Evolutionary conservation across 2,113 vertebrate genomes (phyloP), one percentile per base, ranked within the genome.

Genomic region (Burhinus oedicnemus): DNA sequence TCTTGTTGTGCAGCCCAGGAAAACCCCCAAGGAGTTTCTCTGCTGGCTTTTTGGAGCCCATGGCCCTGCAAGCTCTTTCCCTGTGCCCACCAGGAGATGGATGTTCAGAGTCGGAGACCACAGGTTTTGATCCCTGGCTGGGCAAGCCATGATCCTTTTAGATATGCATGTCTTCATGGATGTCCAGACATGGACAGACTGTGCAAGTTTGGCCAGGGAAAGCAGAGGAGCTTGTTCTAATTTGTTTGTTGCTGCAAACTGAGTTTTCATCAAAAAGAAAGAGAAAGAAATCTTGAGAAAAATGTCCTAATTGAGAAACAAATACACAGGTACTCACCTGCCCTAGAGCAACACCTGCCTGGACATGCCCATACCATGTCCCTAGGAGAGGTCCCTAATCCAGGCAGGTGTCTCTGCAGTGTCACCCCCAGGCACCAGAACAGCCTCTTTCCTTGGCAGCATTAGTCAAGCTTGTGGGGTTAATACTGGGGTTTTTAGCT

Each of bases 401-500:
- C 6, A 2, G 20, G 38, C 38, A 42, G 38, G 5, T 40, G 12
- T 34, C 32, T 58, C 32, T 58, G 21, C 26, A 9, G 26, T n/a
- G 44, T 65, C 66, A 58, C 18, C 15, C n/a, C 15, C 52, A 17
- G 74, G 58, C 2, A 4, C 42, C 32, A 74, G 45, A 66, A 74
- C 34, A 52, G 19, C 68, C 22, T 60, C 15, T 3, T 45, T 45
- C n/a, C 36, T 55, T 23, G 42, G 64, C 34, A 71, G 51, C 51
- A 11, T n/a, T 25, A n/a, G 32, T 26, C 19, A 83, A 22, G 13
- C 15, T 26, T 25, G 14, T n/a, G 64, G 64, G 19, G 3, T 64
- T 38, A 29, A n/a, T 4, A 5, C 16, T 19, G 3, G 5, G 8
- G 1, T 2, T 8, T 64, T 65, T n/a, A 51, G 23, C 44, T 52